phyloP scores from a whole-genome alignment of 2,113 vertebrate species.

The Pterophyllum scalare region DNA sequence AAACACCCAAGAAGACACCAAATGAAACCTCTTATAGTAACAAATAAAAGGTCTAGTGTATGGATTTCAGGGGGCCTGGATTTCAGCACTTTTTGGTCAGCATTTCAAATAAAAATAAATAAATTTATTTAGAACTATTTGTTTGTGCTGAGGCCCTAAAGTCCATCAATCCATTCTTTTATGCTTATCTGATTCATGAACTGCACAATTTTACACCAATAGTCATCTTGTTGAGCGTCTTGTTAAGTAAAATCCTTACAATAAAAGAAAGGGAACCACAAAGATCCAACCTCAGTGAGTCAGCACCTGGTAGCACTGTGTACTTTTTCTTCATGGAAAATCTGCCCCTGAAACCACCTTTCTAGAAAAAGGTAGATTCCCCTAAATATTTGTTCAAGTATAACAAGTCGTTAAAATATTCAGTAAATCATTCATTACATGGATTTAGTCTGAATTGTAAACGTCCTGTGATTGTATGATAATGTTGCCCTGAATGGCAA shows the following conservation, averaged over 20 bases:
- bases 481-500: slow-evolving; percentile 6
- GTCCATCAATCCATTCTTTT: too few relatives aligned
- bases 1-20: background rate
- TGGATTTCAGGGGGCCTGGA: background rate
- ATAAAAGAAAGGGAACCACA: too few relatives aligned
- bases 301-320: background rate
- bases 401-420: slow-evolving; percentile 6
- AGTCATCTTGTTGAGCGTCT: too few relatives aligned
- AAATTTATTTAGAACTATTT: too few relatives aligned
- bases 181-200: too few relatives aligned
- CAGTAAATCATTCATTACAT: slow-evolving; percentile 42
- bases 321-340: background rate
- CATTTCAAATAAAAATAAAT: too few relatives aligned
- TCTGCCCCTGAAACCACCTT: background rate
- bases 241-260: too few relatives aligned
- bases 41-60: too few relatives aligned
- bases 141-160: too few relatives aligned
- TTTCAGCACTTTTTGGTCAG: too few relatives aligned
- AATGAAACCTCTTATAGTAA: background rate
- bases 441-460: slow-evolving; percentile 44
- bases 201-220: too few relatives aligned
- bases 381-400: background rate
- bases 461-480: slow-evolving; percentile 74
- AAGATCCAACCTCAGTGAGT: background rate
- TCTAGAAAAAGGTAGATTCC: slow-evolving; percentile 15